A percentile compares a stretch with the other conserved stretches of the same genome.
phyloP scores from a whole-genome alignment of 1,140 invertebrate genomes.

The Ganaspis sp. region DNA sequence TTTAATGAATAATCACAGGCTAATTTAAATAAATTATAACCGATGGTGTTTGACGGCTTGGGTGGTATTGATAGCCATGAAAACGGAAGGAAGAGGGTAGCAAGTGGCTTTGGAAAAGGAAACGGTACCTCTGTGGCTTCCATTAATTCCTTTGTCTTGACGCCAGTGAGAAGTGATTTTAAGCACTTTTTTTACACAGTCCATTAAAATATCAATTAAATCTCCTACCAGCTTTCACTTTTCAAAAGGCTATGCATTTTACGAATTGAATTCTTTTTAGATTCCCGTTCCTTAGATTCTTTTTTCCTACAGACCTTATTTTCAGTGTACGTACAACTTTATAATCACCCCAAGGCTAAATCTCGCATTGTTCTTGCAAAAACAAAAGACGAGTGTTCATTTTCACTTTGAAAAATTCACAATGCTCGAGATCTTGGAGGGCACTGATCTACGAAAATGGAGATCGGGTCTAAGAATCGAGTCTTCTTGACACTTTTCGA shows the following conservation, averaged over 20 bases:
- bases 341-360: slow-evolving; percentile 35
- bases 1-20: slow-evolving; percentile 64
- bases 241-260: slow-evolving; percentile 36
- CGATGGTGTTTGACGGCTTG: slow-evolving; percentile 63
- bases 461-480: no score
- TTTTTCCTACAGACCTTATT: slow-evolving; percentile 30
- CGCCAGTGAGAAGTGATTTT: slow-evolving; percentile 54
- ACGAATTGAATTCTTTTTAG: slow-evolving; percentile 18
- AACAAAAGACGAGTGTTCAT: slow-evolving; percentile 5
- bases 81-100: slow-evolving; percentile 52
- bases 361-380: neutral
- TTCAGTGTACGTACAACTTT: slow-evolving; percentile 36
- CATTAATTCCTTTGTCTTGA: slow-evolving; percentile 75
- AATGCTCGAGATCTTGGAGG: neutral
- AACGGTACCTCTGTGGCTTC: slow-evolving; percentile 66
- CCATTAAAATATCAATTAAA: slow-evolving; percentile 76
- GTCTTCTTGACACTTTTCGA: no score
- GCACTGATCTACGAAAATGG: neutral
- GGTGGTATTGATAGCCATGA: slow-evolving; percentile 59
- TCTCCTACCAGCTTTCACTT: slow-evolving; percentile 42
- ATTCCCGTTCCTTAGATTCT: slow-evolving; percentile 41
- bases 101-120: slow-evolving; percentile 45
- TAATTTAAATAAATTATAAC: slow-evolving; percentile 67
- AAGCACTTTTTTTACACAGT: slow-evolving; percentile 62
- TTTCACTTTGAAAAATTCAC: neutral